Percentiles rank a stretch among this genome's conserved stretches.
Conservation (phyloP, 2,888 invertebrate species). For the Lymantria monacha region DNA sequence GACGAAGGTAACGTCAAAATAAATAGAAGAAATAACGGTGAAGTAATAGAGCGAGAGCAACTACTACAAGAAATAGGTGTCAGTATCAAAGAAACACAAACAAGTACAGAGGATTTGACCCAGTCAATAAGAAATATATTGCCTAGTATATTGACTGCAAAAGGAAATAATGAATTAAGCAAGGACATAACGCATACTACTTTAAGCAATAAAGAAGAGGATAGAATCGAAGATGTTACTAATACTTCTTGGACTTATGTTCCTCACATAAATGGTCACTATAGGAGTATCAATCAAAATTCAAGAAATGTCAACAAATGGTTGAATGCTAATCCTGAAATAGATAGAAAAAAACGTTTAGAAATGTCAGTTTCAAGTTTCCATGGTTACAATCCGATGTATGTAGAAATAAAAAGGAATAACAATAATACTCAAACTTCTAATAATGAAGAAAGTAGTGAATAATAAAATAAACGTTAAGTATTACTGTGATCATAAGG, state of each 20-base stretch:
- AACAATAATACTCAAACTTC: constrained; percentile 45
- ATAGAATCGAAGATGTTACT: constrained; percentile 32
- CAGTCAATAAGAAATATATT: constrained; percentile 23
- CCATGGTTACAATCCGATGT: constrained; percentile 54
- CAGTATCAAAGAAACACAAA: neutral
- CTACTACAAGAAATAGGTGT: constrained; percentile 1
- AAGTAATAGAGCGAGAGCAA: constrained; percentile 12
- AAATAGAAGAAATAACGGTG: constrained; percentile 19
- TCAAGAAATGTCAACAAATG: constrained; percentile 40
- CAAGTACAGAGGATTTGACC: neutral
- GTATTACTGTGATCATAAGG: neutral
- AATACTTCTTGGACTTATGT: constrained; percentile 53
- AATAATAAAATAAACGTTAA: neutral
- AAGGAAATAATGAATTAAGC: constrained; percentile 51
- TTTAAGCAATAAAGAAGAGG: constrained; percentile 11
- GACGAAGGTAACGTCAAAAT: constrained; percentile 25
- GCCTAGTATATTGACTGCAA: constrained; percentile 44
- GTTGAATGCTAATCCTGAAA: constrained; percentile 46
- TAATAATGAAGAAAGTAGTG: constrained; percentile 12
- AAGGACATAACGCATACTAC: constrained; percentile 26
- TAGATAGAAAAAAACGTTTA: constrained; percentile 54
- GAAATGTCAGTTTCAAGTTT: constrained; percentile 52
- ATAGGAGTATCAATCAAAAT: constrained; percentile 57
- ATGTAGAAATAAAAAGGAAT: constrained; percentile 68
- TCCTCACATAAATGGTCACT: constrained; percentile 71